These are phyloP conservation scores for Amaurobius ferox DNA, from an alignment of 2,888 invertebrate genomes.

Conservation along the genomic window DNA sequence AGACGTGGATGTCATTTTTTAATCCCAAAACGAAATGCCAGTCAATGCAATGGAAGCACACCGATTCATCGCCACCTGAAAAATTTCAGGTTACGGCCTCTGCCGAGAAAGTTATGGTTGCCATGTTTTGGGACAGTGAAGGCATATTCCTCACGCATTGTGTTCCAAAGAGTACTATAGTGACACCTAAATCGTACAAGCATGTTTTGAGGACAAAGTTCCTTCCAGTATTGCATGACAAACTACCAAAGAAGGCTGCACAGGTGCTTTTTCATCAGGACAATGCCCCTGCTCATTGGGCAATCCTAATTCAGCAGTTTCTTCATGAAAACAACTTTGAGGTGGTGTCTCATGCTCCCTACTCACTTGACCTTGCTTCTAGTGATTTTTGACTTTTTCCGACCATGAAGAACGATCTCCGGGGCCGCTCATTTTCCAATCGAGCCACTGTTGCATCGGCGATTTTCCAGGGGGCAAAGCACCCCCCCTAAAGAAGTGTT, in stretches of 20 bases:
- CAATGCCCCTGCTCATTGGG: too few species aligned
- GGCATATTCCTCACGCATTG: too few species aligned
- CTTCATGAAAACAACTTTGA: too few species aligned
- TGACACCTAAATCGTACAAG: neutral
- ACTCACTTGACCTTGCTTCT: too few species aligned
- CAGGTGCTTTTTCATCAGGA: constrained; percentile 13
- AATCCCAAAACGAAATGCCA: neutral
- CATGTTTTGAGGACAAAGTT: too few species aligned
- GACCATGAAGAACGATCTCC: neutral
- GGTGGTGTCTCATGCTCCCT: too few species aligned
- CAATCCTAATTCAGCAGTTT: too few species aligned
- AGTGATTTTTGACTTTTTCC: too few species aligned
- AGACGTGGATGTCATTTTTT: neutral
- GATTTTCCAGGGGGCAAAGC: too few species aligned
- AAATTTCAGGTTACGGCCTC: neutral
- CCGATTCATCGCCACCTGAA: neutral
- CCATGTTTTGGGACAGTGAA: too few species aligned
- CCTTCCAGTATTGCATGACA: too few species aligned
- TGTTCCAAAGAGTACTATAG: neutral
- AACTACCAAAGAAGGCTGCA: neutral
- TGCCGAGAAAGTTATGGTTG: neutral
- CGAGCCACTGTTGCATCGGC: neutral
- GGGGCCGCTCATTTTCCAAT: neutral
- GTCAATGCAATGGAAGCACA: neutral
- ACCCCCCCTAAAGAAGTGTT: too few species aligned